A percentile compares a stretch with the other conserved stretches of the same genome.
These are phyloP conservation scores for Oryzias curvinotus DNA, from an alignment of 2,113 vertebrate genomes.

Conservation along the genomic window DNA sequence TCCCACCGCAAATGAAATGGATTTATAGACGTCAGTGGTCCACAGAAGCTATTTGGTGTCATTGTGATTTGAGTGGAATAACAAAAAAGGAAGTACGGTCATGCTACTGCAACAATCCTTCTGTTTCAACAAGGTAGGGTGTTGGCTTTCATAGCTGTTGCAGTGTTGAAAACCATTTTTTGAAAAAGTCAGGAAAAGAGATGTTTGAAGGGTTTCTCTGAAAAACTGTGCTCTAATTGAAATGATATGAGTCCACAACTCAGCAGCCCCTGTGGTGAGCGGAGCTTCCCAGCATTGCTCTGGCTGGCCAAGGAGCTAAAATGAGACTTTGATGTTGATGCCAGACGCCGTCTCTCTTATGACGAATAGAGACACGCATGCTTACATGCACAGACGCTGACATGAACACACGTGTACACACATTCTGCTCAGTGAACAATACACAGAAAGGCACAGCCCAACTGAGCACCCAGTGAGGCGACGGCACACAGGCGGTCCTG, in stretches of 20 bases:
- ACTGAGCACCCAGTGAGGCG: conserved; percentile 6
- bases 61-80: too few relatives aligned
- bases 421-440: conserved; percentile 13
- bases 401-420: conserved; percentile 33
- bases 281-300: conserved; percentile 58
- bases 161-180: not conserved
- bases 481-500: conserved; percentile 15
- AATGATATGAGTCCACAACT: conserved; percentile 56
- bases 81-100: too few relatives aligned
- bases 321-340: conserved; percentile 66
- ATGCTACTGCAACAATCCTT: not conserved
- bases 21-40: too few relatives aligned
- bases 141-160: not conserved
- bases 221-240: conserved; percentile 58
- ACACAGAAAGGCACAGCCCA: conserved; percentile 4
- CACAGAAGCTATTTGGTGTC: too few relatives aligned
- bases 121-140: not conserved
- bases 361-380: conserved; percentile 51
- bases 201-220: conserved; percentile 10
- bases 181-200: not conserved
- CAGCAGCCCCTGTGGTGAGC: conserved; percentile 37
- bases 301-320: conserved; percentile 49
- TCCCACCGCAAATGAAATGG: too few relatives aligned
- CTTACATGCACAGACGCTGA: conserved; percentile 38
- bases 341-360: conserved; percentile 54